These are phyloP conservation scores for Ginglymostoma cirratum DNA, from an alignment of 2,113 vertebrate genomes.

Conservation along the genomic window DNA sequence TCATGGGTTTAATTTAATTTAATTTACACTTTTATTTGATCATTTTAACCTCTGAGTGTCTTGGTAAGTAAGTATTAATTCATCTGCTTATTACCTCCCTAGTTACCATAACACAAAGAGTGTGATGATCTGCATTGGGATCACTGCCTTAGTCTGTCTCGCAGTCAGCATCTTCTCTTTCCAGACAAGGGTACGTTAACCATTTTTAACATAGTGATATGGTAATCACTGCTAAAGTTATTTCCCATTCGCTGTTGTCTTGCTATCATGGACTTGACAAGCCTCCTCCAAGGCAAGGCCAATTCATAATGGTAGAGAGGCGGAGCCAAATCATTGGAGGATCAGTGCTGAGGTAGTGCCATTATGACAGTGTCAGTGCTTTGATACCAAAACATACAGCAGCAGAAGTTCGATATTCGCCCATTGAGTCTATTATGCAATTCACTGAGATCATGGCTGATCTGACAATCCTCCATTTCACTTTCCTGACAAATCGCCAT, in stretches of 20 bases:
- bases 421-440: too few species aligned
- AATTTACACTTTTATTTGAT: background rate
- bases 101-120: constrained; percentile 48
- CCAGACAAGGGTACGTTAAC: constrained; percentile 45
- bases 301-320: too few species aligned
- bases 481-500: too few species aligned
- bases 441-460: too few species aligned
- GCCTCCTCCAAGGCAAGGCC: background rate
- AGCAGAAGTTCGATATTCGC: too few species aligned
- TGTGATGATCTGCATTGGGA: constrained; percentile 47
- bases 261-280: background rate
- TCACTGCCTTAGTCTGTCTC: constrained; percentile 47
- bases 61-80: background rate
- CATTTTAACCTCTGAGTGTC: background rate
- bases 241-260: background rate
- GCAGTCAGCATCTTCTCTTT: constrained; percentile 48
- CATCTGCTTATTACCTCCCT: background rate
- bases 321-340: too few species aligned
- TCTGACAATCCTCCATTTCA: too few species aligned
- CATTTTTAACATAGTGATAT: too few species aligned
- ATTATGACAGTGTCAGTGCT: too few species aligned
- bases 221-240: background rate
- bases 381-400: too few species aligned
- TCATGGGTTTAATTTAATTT: background rate
- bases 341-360: too few species aligned